Percentiles rank a stretch among this genome's conserved stretches.
phyloP scores from a whole-genome alignment of 2,888 invertebrate species.

The Scelioninae gen. 1 region DNA sequence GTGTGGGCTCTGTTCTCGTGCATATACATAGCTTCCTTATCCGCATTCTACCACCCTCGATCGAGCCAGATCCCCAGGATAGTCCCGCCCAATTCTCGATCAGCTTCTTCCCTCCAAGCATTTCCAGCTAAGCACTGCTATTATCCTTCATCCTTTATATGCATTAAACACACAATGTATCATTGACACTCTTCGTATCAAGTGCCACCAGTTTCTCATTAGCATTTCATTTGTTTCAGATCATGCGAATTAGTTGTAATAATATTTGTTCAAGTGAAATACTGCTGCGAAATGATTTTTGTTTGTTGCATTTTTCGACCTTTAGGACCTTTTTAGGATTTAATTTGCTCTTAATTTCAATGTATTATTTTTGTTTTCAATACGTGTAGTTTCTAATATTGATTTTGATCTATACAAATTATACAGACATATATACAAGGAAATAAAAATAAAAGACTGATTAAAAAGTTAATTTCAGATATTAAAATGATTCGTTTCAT shows the following conservation, averaged over 20 bases:
- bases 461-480: too few relatives aligned
- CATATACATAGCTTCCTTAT: constrained; percentile 68
- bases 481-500: too few relatives aligned
- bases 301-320: too few relatives aligned
- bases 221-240: constrained; percentile 36
- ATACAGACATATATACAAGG: too few relatives aligned
- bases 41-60: constrained; percentile 72
- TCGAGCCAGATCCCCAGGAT: constrained; percentile 73
- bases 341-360: too few relatives aligned
- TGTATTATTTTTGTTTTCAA: too few relatives aligned
- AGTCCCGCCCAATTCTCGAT: constrained; percentile 74
- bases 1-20: constrained; percentile 44
- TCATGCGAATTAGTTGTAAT: background rate
- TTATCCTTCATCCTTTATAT: constrained; percentile 58
- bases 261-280: too few relatives aligned
- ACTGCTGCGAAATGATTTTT: too few relatives aligned
- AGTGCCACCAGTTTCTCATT: constrained; percentile 26
- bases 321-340: too few relatives aligned
- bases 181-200: constrained; percentile 41
- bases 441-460: too few relatives aligned
- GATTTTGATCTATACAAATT: too few relatives aligned
- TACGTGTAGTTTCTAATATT: too few relatives aligned
- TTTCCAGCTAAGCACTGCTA: constrained; percentile 40
- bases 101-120: constrained; percentile 64
- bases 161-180: constrained; percentile 53